These are phyloP conservation scores for Ciconia maguari DNA, from an alignment of 2,113 vertebrate genomes.

Conservation along the genomic window DNA sequence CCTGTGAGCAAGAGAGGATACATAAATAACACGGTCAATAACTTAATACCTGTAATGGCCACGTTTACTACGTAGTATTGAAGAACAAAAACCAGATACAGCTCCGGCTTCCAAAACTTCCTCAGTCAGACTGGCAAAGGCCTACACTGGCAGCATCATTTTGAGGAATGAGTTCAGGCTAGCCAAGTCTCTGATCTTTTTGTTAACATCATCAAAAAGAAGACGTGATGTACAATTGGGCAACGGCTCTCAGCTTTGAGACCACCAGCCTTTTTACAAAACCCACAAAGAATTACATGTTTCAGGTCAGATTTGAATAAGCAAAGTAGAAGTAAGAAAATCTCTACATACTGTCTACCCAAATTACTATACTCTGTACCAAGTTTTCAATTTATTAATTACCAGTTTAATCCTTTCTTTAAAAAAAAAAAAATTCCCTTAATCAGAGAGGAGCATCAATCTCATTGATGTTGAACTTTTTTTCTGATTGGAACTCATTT, in stretches of 20 bases:
- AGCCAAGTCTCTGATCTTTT: neutral
- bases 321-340: neutral
- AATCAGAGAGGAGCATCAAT: neutral
- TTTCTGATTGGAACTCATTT: neutral
- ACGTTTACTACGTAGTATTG: neutral
- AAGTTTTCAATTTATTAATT: neutral
- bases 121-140: neutral
- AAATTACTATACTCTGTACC: neutral
- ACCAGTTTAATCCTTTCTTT: neutral
- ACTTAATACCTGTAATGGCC: neutral
- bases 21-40: neutral
- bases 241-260: neutral
- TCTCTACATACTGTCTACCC: neutral
- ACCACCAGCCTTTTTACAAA: neutral
- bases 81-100: neutral
- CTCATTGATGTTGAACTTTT: neutral
- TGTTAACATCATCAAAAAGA: neutral
- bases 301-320: neutral
- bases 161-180: neutral
- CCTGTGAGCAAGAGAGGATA: neutral
- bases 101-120: neutral
- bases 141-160: neutral
- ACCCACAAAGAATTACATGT: neutral
- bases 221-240: neutral
- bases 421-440: neutral